phyloP scores from a whole-genome alignment of 2,888 invertebrate species.

The Zygothrica quintamaculata region DNA sequence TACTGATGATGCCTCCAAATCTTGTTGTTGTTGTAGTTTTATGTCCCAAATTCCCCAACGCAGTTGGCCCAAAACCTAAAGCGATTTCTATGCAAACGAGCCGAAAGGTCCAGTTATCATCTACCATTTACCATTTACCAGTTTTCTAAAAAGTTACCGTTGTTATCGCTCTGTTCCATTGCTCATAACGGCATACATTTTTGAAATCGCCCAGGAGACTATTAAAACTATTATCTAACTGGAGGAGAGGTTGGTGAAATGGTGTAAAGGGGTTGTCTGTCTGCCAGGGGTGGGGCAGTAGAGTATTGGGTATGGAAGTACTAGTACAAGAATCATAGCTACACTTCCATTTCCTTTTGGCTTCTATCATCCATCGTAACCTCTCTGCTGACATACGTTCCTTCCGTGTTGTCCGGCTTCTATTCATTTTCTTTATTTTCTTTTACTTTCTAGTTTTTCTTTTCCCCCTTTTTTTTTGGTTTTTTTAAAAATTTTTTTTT shows the following conservation, averaged over 20 bases:
- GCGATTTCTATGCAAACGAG: conserved; percentile 46
- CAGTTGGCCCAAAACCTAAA: conserved; percentile 46
- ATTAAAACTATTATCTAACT: conserved; percentile 69
- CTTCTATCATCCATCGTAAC: not conserved
- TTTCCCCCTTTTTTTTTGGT: conserved; percentile 3
- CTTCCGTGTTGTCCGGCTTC: conserved; percentile 13
- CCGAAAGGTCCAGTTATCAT: conserved; percentile 18
- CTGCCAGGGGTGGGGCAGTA: conserved; percentile 2
- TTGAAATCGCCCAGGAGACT: conserved; percentile 66
- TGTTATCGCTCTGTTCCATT: conserved; percentile 41
- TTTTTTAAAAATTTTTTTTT: conserved; percentile 9
- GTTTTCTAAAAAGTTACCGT: conserved; percentile 19
- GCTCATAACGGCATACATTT: conserved; percentile 50
- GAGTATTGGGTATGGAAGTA: not conserved
- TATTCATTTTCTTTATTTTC: conserved; percentile 12
- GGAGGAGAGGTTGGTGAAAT: conserved; percentile 21
- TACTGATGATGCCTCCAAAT: conserved; percentile 10
- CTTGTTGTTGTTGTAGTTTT: conserved; percentile 19
- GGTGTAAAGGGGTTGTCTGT: too few species aligned
- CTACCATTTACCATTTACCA: conserved; percentile 6
- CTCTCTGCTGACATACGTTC: conserved; percentile 45
- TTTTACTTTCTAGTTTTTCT: conserved; percentile 16
- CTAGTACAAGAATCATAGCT: not conserved
- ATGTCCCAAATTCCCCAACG: conserved; percentile 44
- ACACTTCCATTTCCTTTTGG: not conserved